Evolutionary conservation across 1,140 invertebrate genomes (phyloP), one percentile per base, ranked within the genome.

Genomic region (Belonocnema kinseyi): DNA sequence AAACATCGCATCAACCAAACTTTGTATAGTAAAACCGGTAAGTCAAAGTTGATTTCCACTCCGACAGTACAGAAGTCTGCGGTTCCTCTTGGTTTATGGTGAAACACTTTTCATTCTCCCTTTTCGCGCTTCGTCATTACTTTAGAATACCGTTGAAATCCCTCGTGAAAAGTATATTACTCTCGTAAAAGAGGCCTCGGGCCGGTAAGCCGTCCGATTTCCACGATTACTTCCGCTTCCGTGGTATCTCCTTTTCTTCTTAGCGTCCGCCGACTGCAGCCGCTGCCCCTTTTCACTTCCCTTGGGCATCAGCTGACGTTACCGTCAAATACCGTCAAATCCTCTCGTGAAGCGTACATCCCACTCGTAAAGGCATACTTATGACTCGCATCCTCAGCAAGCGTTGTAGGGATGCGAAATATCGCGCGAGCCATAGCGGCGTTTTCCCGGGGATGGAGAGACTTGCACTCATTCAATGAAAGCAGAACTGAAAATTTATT

Each of bases 221-320:
- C 81, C 82, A 79, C 82, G 82, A 88, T 87, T 86, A 88, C 83
- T 86, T 89, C 81, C 80, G 85, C 83, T 81, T 79, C 75, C 81
- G 76, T 72, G 70, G 50, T 79, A 79, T 61, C 75, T 77, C 52
- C 50, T 56, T 74, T 53, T 83, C 74, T 83, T 74, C 51, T 19
- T 10, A 66, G 61, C 56, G 54, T 74, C 51, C 72, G 46, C 61
- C 40, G 71, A 74, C 14, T 40, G 53, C 56, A 51, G 16, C 21
- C 76, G 71, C 61, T 50, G 74, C n/a, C 73, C 77, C 77, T 75
- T 66, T 81, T 75, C 78, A 80, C 78, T 77, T 71, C 61, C 40
- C 76, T 74, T 76, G 66, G 71, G 46, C 61, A 80, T 79, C 70
- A 58, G 19, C 77, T 78, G 50, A 73, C 77, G 53, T 76, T 79